Evolutionary conservation across 2,797 vertebrate species (phyloP).

Genomic region (Enoplosus armatus): DNA sequence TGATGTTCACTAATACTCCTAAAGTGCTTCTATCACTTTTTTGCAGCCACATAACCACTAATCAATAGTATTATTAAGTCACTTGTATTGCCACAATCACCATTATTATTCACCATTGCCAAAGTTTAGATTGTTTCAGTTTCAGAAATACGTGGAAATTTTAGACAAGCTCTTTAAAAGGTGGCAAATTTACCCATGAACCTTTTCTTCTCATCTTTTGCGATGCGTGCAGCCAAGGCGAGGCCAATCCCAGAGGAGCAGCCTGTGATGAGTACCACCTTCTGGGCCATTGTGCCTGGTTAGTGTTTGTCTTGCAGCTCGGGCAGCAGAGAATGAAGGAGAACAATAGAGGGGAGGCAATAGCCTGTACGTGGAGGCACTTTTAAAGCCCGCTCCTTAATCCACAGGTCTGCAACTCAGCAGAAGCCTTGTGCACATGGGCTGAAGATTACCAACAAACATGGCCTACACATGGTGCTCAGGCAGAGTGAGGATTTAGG

Average conservation of each 20-base stretch:
- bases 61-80: not conserved
- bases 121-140: no score
- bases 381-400: constrained; percentile 70
- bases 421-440: constrained; percentile 72
- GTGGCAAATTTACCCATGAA: constrained; percentile 88
- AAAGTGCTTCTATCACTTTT: not conserved
- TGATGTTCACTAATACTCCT: not conserved
- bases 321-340: constrained; percentile 21
- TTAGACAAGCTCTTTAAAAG: no score
- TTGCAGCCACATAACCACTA: not conserved
- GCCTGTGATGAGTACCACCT: constrained; percentile 90
- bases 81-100: not conserved
- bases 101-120: not conserved
- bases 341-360: constrained; percentile 34
- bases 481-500: constrained; percentile 46
- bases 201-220: constrained; percentile 90
- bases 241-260: constrained; percentile 92
- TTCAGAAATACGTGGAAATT: no score
- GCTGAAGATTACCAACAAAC: constrained; percentile 80
- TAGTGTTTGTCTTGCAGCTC: constrained; percentile 45
- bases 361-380: constrained; percentile 4
- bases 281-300: constrained; percentile 84
- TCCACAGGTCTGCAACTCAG: constrained; percentile 83
- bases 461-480: constrained; percentile 12
- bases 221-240: constrained; percentile 87